These are phyloP conservation scores for Anodontia alba DNA, from an alignment of 2,888 invertebrate genomes.

Conservation along the genomic window DNA sequence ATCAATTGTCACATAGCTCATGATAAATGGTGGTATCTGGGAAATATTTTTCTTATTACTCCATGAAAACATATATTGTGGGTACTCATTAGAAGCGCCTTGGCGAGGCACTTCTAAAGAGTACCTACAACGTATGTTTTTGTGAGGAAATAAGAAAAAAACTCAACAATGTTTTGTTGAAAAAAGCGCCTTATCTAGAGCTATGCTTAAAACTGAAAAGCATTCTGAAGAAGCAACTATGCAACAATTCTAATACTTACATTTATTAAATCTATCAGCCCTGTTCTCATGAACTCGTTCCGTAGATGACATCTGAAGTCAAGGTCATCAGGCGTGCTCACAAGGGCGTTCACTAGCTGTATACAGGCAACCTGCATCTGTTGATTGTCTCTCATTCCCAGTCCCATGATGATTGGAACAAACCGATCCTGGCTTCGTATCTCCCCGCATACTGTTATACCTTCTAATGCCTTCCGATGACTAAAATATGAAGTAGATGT, in stretches of 20 bases:
- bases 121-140: too few species aligned
- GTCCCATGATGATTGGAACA: constrained; percentile 93
- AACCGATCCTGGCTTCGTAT: constrained; percentile 88
- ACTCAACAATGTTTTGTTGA: too few species aligned
- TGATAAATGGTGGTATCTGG: too few species aligned
- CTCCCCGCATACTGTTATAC: constrained; percentile 95
- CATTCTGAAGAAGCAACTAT: too few species aligned
- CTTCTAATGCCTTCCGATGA: constrained; percentile 95
- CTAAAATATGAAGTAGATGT: constrained; percentile 65
- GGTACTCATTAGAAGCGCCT: neutral
- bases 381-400: constrained; percentile 86
- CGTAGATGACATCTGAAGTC: constrained; percentile 97
- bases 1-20: too few species aligned
- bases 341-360: constrained; percentile 96
- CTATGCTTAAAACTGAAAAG: too few species aligned
- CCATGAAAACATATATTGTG: too few species aligned
- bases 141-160: too few species aligned
- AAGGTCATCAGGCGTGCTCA: constrained; percentile 93
- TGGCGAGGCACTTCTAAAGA: too few species aligned
- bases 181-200: too few species aligned
- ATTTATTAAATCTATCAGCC: constrained; percentile 93
- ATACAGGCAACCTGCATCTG: constrained; percentile 89
- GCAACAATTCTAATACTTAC: constrained; percentile 78
- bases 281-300: constrained; percentile 97
- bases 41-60: too few species aligned